Evolutionary conservation across 2,888 invertebrate species (phyloP), one percentile per base, ranked within the genome.

Genomic region (Microchrysa polita): DNA sequence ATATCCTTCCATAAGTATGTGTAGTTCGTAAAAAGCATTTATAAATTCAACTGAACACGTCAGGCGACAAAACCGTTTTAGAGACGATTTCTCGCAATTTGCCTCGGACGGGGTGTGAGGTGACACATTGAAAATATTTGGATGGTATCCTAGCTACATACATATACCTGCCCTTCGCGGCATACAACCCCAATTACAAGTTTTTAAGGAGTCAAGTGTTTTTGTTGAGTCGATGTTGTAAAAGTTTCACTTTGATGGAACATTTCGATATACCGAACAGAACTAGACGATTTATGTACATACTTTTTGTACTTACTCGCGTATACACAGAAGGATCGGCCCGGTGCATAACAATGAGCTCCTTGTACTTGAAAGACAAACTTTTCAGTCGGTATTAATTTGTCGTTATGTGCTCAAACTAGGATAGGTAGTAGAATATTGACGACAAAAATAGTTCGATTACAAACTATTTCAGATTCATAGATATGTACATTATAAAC

Each of bases 91-190:
- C 16, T 40, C 57, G 48, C 18, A 5, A 27, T 40, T 34, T 12
- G 34, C 57, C 7, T n/a, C n/a, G n/a, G n/a, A n/a, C 1, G 1
- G 34, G 20, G 69, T 23, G 69, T 55, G 52, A 48, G 48, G 55
- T 55, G 55, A 57, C 34, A 55, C 69, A 55, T 34, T 55, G 40
- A 69, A 69, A 16, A 69, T 57, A 55, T 69, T 69, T 55, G 22
- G 23, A 18, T 23, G 48, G 69, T 69, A 55, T 69, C 69, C 69
- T 69, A 69, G 69, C 14, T 57, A 69, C 69, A n/a, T n/a, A n/a
- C n/a, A n/a, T n/a, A n/a, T n/a, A 69, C 69, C 57, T 20, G 40
- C 61, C n/a, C 16, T 63, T 16, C 42, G 20, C 40, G 34, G n/a
- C n/a, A n/a, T 48, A 48, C 48, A 12, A 48, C 48, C 48, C 48